These are phyloP conservation scores for Melinaea marsaeus DNA, from an alignment of 2,888 invertebrate genomes.

Conservation along the genomic window DNA sequence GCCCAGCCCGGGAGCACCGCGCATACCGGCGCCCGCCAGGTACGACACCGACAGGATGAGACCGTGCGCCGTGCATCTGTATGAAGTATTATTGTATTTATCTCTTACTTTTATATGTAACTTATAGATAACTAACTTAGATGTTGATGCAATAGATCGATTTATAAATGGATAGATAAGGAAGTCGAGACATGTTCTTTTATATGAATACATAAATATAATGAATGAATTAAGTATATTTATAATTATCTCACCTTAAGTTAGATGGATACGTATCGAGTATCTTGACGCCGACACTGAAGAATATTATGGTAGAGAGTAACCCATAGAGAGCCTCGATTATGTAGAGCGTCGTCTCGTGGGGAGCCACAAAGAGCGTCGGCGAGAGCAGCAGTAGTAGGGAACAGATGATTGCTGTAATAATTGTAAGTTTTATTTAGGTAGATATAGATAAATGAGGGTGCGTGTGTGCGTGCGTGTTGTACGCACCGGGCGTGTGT, in stretches of 20 bases:
- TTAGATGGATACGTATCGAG: conserved; percentile 78
- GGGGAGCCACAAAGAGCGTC: conserved; percentile 61
- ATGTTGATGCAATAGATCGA: too few species aligned
- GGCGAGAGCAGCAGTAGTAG: conserved; percentile 67
- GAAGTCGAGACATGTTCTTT: too few species aligned
- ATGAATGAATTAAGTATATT: not conserved
- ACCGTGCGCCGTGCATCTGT: conserved; percentile 78
- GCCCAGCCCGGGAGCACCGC: conserved; percentile 51
- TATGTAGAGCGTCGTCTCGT: conserved; percentile 64
- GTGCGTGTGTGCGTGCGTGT: not conserved
- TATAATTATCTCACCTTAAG: conserved; percentile 65
- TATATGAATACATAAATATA: too few species aligned
- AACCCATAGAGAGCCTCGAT: conserved; percentile 69
- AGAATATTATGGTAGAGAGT: conserved; percentile 68
- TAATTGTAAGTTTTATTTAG: not conserved
- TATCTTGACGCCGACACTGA: conserved; percentile 67
- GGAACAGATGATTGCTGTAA: conserved; percentile 55
- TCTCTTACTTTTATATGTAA: too few species aligned
- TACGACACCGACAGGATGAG: conserved; percentile 73
- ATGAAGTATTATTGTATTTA: not conserved
- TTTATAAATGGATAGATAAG: too few species aligned
- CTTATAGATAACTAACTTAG: too few species aligned
- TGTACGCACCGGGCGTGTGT: not conserved
- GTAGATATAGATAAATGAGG: too few species aligned
- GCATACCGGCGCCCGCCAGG: conserved; percentile 68